Evolutionary conservation across 2,113 vertebrate species (phyloP), one percentile per base, ranked within the genome.

Genomic region (Cyprinodon tularosa): DNA sequence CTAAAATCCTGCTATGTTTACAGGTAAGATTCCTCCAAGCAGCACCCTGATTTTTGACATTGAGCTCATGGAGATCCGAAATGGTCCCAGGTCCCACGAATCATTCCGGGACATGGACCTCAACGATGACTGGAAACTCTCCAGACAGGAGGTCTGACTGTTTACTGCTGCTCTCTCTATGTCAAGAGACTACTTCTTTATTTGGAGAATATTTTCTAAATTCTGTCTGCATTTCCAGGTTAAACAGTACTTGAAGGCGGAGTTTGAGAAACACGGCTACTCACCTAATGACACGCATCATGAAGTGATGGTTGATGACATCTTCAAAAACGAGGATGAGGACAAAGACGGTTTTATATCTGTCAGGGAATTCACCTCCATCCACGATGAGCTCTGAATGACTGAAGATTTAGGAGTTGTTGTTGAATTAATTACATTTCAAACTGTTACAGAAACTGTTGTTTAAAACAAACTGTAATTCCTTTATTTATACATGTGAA

Each of bases 321-420:
- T 99, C 84, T 99, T 99, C 90, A 94, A 96, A 86, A 97, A 98
- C 88, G 98, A 99, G 93, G 98, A 99, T 84, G 98, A 99, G 90
- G 96, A 99, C 74, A 85, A 90, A 67, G 98, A 99, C 64, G 98
- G 98, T 50, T 99, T 95, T 92, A 99, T 99, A 90, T 99, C 98
- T 87, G 91, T 96, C 1, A 95, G 97, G 81, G 98, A 99, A 88
- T 99, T 99, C 88, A 97, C 96, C 0, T 98, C 96, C 87, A 92
- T 95, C 72, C 98, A 99, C 0, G 98, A 99, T 69, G 98, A 99
- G 64, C 94, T 99, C 59, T 99, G 93, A 92, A 68, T 1, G 62
- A 71, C 2, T 15, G 44, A 53, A 63, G 38, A 38, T 74, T n/a
- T 1, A 20, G 17, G 15, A 2, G 3, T n/a, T 53, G 7, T 59